These are phyloP conservation scores for Alviniconcha marisindica DNA, from an alignment of 1,140 invertebrate species.

Conservation along the genomic window DNA sequence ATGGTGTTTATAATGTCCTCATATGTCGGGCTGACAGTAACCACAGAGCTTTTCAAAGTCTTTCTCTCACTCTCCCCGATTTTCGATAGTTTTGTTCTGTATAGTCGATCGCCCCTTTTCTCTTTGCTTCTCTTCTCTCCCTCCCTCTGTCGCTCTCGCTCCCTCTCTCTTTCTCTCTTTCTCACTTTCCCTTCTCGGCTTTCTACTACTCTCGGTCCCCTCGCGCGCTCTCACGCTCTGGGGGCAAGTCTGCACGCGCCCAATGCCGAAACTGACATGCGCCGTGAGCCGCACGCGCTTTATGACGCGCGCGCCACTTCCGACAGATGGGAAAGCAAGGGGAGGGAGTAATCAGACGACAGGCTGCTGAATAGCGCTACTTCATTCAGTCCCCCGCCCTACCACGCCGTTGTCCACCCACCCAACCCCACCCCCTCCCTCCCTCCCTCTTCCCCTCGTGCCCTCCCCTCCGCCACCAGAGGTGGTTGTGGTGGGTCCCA, in stretches of 20 bases:
- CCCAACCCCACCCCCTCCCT: not conserved
- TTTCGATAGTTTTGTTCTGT: not conserved
- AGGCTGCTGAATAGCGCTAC: slow-evolving; percentile 23
- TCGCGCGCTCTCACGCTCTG: slow-evolving; percentile 16
- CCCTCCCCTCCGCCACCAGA: not conserved
- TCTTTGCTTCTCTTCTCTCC: not conserved
- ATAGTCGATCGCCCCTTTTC: not conserved
- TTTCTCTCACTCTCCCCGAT: too few relatives aligned
- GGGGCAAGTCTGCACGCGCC: not conserved
- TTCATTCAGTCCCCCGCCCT: not conserved
- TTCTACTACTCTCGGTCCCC: not conserved
- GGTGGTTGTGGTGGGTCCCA: not conserved
- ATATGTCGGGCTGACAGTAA: too few relatives aligned
- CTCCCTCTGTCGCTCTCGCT: not conserved
- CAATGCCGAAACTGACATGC: not conserved
- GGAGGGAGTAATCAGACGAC: not conserved
- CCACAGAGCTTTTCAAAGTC: too few relatives aligned
- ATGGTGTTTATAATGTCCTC: too few relatives aligned
- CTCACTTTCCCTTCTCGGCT: not conserved
- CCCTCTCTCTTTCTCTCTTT: not conserved
- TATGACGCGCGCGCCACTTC: not conserved
- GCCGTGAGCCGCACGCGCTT: slow-evolving; percentile 17
- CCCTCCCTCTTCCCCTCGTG: not conserved
- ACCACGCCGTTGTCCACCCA: not conserved
- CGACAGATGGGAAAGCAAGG: slow-evolving; percentile 20